Evolutionary conservation across 2,113 vertebrate species (phyloP).

Genomic region (Vidua macroura): DNA sequence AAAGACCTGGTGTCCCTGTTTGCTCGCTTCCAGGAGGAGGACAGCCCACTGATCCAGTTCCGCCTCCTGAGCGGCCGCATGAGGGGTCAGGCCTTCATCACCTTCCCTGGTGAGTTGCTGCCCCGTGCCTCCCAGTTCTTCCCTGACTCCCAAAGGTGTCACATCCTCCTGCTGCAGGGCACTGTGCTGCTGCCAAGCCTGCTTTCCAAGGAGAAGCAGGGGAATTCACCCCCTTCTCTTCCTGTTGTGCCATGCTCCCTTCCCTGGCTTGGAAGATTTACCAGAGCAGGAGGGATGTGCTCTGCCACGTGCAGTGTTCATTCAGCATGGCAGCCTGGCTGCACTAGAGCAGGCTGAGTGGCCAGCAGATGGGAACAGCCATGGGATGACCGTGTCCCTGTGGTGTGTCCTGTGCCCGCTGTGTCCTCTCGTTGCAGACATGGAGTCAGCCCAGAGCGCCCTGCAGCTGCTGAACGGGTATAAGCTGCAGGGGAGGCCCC

Average conservation of each 20-base stretch:
- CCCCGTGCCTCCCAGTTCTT: not conserved
- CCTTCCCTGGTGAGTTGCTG: conserved; percentile 80
- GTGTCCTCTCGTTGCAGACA: conserved; percentile 71
- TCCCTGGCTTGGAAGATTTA: not conserved
- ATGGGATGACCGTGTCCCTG: fast-evolving
- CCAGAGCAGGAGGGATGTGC: not conserved
- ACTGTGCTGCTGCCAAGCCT: not conserved
- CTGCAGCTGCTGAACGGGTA: conserved; percentile 85
- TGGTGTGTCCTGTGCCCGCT: not conserved
- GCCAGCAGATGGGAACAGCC: not conserved
- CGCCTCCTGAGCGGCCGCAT: conserved; percentile 88
- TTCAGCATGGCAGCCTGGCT: fast-evolving
- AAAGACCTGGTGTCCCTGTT: conserved; percentile 90
- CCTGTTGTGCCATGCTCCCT: fast-evolving
- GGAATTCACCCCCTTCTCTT: not conserved
- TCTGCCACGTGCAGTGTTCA: fast-evolving
- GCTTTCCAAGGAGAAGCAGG: not conserved
- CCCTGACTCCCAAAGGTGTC: not conserved
- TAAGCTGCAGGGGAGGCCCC: conserved; percentile 82
- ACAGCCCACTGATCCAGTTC: conserved; percentile 75
- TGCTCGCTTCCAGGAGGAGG: conserved; percentile 83
- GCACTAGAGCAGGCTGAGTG: not conserved
- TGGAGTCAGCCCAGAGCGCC: conserved; percentile 74
- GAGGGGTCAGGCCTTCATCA: conserved; percentile 93
- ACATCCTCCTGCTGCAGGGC: not conserved